These are phyloP conservation scores for Leucania comma DNA, from an alignment of 2,888 invertebrate genomes.

Conservation along the genomic window DNA sequence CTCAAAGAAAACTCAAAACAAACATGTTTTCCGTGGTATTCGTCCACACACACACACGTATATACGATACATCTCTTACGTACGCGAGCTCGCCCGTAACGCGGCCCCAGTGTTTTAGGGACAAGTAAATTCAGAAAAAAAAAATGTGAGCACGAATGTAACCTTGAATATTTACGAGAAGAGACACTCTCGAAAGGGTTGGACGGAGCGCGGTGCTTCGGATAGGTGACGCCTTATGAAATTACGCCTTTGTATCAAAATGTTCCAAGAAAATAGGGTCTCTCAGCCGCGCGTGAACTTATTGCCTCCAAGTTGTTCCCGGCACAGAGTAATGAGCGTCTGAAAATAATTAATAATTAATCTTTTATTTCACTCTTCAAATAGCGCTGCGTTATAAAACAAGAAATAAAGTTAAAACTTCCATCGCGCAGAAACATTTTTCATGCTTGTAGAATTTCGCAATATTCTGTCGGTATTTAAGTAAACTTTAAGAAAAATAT, in stretches of 20 bases:
- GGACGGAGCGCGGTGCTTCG: constrained; percentile 57
- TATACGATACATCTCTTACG: constrained; percentile 33
- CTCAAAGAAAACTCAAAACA: constrained; percentile 40
- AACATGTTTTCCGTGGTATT: constrained; percentile 28
- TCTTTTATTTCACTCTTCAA: constrained; percentile 44
- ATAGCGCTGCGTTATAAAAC: constrained; percentile 23
- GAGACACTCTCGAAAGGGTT: constrained; percentile 77
- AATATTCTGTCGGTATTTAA: constrained; percentile 54
- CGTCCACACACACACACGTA: constrained; percentile 11
- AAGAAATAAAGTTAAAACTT: constrained; percentile 47
- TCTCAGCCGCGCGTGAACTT: constrained; percentile 35
- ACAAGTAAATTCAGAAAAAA: constrained; percentile 82
- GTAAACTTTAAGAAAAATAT: constrained; percentile 48
- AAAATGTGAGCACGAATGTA: constrained; percentile 81
- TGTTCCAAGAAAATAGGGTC: constrained; percentile 54
- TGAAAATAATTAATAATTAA: constrained; percentile 43
- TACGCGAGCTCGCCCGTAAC: constrained; percentile 58
- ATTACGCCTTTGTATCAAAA: constrained; percentile 74
- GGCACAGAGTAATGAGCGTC: constrained; percentile 17
- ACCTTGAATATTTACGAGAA: constrained; percentile 86
- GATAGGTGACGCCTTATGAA: constrained; percentile 79
- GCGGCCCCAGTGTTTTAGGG: constrained; percentile 69
- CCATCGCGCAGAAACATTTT: constrained; percentile 40
- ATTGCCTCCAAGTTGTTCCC: constrained; percentile 8
- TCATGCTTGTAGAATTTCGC: constrained; percentile 34